phyloP scores from a whole-genome alignment of 2,113 vertebrate genomes.

The Himantopus leucocephalus region DNA sequence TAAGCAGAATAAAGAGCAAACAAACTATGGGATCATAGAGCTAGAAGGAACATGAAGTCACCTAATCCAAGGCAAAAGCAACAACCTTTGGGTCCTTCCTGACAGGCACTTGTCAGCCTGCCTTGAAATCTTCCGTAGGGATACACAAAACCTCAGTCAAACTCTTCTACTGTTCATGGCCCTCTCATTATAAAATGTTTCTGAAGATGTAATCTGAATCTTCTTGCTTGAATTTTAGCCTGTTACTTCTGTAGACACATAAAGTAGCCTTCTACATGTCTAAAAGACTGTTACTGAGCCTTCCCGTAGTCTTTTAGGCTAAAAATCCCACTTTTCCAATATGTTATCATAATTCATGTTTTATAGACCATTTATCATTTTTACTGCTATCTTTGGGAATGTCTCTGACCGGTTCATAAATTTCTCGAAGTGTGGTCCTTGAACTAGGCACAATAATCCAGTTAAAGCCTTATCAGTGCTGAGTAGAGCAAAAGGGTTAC shows the following conservation, averaged over 20 bases:
- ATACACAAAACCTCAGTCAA: not conserved
- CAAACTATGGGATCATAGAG: not conserved
- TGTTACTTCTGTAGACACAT: not conserved
- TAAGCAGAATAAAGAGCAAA: not conserved
- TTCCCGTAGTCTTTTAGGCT: not conserved
- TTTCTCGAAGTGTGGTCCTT: slow-evolving; percentile 8
- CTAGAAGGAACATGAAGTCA: not conserved
- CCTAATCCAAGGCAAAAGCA: not conserved
- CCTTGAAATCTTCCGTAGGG: not conserved
- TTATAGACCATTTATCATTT: not conserved
- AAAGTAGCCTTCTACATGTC: not conserved
- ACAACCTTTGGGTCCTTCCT: not conserved
- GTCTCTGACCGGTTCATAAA: not conserved
- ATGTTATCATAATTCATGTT: not conserved
- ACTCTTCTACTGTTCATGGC: not conserved
- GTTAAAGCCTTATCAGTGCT: slow-evolving; percentile 17
- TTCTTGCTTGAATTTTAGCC: not conserved
- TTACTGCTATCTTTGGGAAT: not conserved
- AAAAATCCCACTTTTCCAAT: not conserved
- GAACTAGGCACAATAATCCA: not conserved
- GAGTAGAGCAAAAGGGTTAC: not conserved
- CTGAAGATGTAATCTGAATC: not conserved
- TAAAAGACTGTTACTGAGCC: not conserved
- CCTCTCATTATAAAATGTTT: not conserved
- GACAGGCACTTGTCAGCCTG: not conserved